phyloP scores from a whole-genome alignment of 2,113 vertebrate genomes.

The Cnemophilus loriae region DNA sequence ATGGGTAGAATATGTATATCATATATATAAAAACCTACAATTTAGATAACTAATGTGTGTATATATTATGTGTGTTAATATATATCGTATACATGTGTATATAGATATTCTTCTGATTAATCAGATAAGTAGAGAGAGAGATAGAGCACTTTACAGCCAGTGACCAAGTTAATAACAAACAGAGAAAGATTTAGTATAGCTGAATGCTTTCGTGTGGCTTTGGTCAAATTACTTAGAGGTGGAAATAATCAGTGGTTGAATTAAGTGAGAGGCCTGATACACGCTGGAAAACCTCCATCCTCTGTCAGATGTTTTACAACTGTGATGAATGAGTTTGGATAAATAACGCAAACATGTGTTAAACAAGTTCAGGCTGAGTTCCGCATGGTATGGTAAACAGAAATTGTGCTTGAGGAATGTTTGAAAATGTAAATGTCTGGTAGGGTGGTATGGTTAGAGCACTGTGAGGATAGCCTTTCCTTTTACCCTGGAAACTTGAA shows the following conservation, averaged over 20 bases:
- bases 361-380: conserved; percentile 39
- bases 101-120: neutral
- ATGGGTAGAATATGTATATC: neutral
- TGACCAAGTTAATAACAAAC: neutral
- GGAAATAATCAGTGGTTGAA: conserved; percentile 15
- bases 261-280: neutral
- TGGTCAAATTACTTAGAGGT: conserved; percentile 25
- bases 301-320: conserved; percentile 46
- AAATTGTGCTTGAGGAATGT: conserved; percentile 37
- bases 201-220: neutral
- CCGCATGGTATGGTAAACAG: neutral
- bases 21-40: neutral
- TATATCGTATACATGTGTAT: neutral
- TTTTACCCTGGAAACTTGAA: neutral
- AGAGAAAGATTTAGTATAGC: neutral
- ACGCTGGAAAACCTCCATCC: neutral
- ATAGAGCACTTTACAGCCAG: neutral
- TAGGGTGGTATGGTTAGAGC: neutral
- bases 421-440: conserved; percentile 1
- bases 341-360: conserved; percentile 17
- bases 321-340: conserved; percentile 49
- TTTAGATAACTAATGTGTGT: neutral
- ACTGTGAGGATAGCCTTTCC: neutral
- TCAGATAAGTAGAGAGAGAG: neutral
- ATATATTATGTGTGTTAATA: neutral